phyloP scores from a whole-genome alignment of 2,797 vertebrate species.

The Syngnathus rostellatus region DNA sequence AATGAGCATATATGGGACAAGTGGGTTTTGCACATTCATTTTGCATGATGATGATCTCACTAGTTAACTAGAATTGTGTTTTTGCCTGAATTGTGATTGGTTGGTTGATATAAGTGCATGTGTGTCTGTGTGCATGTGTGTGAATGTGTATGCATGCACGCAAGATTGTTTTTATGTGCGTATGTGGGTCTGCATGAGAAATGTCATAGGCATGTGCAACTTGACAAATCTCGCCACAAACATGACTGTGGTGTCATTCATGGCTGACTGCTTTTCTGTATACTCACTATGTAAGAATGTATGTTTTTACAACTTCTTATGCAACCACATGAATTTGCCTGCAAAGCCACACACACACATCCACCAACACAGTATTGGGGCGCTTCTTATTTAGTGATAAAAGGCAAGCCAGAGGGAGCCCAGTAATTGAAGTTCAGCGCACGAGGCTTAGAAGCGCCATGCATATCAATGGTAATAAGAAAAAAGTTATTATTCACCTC shows the following conservation, averaged over 20 bases:
- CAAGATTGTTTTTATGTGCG: conserved; percentile 2
- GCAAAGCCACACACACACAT: conserved; percentile 18
- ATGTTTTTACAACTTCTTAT: conserved; percentile 23
- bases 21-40: neutral
- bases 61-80: no score
- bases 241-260: neutral
- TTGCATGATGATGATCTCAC: neutral
- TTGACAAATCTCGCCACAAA: neutral
- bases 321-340: conserved; percentile 20
- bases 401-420: conserved; percentile 55
- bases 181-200: neutral
- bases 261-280: conserved; percentile 21
- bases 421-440: conserved; percentile 63
- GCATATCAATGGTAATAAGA: conserved; percentile 54
- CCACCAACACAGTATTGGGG: conserved; percentile 27
- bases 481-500: conserved; percentile 59
- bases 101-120: no score
- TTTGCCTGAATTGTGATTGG: no score
- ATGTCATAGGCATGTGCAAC: conserved; percentile 4
- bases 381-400: conserved; percentile 57
- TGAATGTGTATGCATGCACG: no score
- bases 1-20: no score
- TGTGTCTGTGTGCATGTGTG: no score
- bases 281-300: conserved; percentile 3
- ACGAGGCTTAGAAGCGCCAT: conserved; percentile 49